A percentile compares a stretch with the other conserved stretches of the same genome.
phyloP scores from a whole-genome alignment of 2,888 invertebrate species.

The Dynastes maya region DNA sequence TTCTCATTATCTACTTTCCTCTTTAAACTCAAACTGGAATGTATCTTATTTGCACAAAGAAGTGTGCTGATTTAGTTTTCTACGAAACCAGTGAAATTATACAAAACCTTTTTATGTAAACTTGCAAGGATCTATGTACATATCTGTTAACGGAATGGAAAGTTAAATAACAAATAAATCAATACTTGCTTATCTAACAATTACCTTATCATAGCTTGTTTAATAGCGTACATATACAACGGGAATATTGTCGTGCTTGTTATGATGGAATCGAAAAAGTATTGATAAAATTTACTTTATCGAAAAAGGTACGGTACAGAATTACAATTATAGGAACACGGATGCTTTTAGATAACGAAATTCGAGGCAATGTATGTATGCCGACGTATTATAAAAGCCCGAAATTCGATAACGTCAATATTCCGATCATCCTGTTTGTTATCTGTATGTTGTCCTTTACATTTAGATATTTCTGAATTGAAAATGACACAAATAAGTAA shows the following conservation, averaged over 20 bases:
- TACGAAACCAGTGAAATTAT: no score
- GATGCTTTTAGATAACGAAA: background rate
- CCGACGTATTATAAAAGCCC: background rate
- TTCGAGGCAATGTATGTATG: background rate
- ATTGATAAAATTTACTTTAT: background rate
- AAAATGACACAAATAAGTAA: no score
- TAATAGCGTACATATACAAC: background rate
- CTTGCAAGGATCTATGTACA: background rate
- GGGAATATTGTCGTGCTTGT: background rate
- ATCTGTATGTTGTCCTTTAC: no score
- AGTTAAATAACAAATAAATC: constrained; percentile 29
- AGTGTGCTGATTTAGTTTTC: no score
- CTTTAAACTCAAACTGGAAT: no score
- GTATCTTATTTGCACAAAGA: no score
- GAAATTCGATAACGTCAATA: background rate
- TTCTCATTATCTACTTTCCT: no score
- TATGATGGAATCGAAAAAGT: background rate
- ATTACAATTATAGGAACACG: background rate
- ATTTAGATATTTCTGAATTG: no score
- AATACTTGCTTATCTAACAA: constrained; percentile 13
- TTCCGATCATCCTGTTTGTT: background rate
- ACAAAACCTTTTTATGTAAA: background rate
- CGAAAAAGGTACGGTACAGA: background rate
- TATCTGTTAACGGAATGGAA: constrained; percentile 7
- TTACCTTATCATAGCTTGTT: constrained; percentile 1